Evolutionary conservation across 1,140 invertebrate species (phyloP), one percentile per base, ranked within the genome.

Genomic region (Uloborus diversus): DNA sequence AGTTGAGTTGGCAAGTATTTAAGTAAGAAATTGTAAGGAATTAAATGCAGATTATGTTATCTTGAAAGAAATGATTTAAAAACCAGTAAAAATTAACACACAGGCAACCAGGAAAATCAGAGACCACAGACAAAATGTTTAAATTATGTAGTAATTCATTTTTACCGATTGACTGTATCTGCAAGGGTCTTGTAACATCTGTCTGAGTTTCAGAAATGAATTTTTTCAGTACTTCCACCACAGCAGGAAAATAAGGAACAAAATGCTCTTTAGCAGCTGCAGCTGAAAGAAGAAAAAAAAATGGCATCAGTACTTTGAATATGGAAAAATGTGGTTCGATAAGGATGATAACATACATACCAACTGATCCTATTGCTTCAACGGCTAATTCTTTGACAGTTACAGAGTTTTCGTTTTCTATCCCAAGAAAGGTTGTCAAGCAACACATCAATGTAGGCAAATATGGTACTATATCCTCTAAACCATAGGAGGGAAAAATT

Each of bases 251-350:
- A 84, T 93, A 94, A 3, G 93, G 93, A 51, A 91, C 82, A 85
- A 94, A 90, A 30, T 90, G 86, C 79, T 91, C 89, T 84, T 93
- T 92, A 5, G 91, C 92, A n/a, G 93, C 92, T 84, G 87, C 89
- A 0, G 91, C 91, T 84, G 81, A 56, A 84, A 85, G 37, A 9
- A 42, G 37, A 42, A 42, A 42, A 42, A 13, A 9, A 42, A 17
- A 42, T 42, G 17, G 9, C 17, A 42, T 17, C 2, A 42, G 17
- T 13, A 42, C 9, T 13, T 42, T 13, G 9, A 13, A 42, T 17
- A 42, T 42, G 17, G 17, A 13, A 42, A 2, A 9, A 42, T 42
- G 17, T 42, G 37, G 17, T 42, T 42, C 37, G 17, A 1, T 2
- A 13, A 42, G 2, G 37, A n/a, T 42, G 37, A 42, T 42, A 13